Base-by-base conservation (phyloP, 2,797 vertebrate genomes). In the Enteromius argenteus region DNA sequence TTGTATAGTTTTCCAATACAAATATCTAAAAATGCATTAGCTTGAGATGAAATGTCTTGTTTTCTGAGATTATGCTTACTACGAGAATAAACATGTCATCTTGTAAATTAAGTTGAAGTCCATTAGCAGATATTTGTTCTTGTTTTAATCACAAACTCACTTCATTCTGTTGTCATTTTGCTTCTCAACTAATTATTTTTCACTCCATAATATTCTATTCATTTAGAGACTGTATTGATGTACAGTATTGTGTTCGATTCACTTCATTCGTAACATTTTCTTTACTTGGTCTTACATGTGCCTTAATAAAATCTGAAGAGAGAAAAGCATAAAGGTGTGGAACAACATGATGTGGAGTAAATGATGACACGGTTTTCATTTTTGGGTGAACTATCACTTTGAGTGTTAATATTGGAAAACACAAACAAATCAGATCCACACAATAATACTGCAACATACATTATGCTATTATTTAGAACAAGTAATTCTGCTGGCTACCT, bases 401-500 rank as follows among this genome's bases (percentile, higher is more conserved):
- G 56, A 23, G 53, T 3, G 53, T 56, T 17, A 23, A n/a, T 21
- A 60, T 2, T 46, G 44, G 14, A 6, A 62, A 35, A 27, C 23
- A 27, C 58, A 60, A 62, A 30, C 23, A 14, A 62, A 46, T 3
- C 46, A 77, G 21, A 49, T 79, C 11, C 11, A 44, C 30, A 46
- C 42, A 73, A 10, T 58, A 49, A 56, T 53, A 42, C 23, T 39
- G 17, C 3, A 32, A n/a, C 21, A 10, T 5, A 39, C 37, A 23
- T 56, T 11, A n/a, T 75, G 3, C 7, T 77, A 17, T 60, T 77
- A 23, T 46, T 64, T n/a, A 66, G 11, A 27, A 66, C n/a, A 58
- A 72, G 15, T 21, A 15, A 32, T 17, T 17, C 15, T 42, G 51
- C 1, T 4, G 0, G 17, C n/a, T 46, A 98, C 98, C 98, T 99